Evolutionary conservation across 2,888 invertebrate species (phyloP).

Genomic region (Spodoptera picta): DNA sequence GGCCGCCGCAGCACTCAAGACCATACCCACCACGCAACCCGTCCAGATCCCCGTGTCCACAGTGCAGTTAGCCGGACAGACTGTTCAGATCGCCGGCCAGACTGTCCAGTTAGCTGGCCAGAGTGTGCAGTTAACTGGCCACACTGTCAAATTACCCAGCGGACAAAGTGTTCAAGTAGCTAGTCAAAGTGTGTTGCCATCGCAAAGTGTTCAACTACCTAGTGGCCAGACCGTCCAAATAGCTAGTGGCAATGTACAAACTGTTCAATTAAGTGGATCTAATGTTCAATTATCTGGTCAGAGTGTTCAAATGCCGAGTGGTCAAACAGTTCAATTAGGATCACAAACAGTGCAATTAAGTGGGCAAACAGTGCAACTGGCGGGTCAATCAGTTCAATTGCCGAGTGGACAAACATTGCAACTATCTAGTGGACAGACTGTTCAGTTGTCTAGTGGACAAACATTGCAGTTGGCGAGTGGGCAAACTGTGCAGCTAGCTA

Average conservation of each 20-base stretch:
- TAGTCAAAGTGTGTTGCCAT: conserved; percentile 73
- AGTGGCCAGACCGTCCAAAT: conserved; percentile 79
- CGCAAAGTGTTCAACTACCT: conserved; percentile 74
- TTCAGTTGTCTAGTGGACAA: conserved; percentile 77
- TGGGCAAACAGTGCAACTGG: conserved; percentile 68
- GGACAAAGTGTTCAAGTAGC: conserved; percentile 80
- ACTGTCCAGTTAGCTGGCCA: conserved; percentile 80
- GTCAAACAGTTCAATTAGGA: conserved; percentile 64
- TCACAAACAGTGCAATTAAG: conserved; percentile 61
- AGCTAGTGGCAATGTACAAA: conserved; percentile 70
- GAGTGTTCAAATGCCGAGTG: conserved; percentile 66
- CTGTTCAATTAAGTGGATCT: conserved; percentile 59
- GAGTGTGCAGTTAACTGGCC: conserved; percentile 80
- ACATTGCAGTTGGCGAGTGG: conserved; percentile 77
- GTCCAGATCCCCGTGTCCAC: conserved; percentile 78
- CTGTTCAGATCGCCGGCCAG: conserved; percentile 79
- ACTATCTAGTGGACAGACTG: conserved; percentile 75
- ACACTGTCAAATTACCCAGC: conserved; percentile 84
- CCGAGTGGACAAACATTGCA: conserved; percentile 85
- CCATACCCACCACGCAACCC: conserved; percentile 63
- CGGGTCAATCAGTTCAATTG: conserved; percentile 81
- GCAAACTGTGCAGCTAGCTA: conserved; percentile 79
- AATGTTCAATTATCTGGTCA: conserved; percentile 67
- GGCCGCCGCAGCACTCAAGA: conserved; percentile 65
- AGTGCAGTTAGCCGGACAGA: conserved; percentile 77